These are phyloP conservation scores for Cerastoderma edule DNA, from an alignment of 2,888 invertebrate species.

Conservation along the genomic window DNA sequence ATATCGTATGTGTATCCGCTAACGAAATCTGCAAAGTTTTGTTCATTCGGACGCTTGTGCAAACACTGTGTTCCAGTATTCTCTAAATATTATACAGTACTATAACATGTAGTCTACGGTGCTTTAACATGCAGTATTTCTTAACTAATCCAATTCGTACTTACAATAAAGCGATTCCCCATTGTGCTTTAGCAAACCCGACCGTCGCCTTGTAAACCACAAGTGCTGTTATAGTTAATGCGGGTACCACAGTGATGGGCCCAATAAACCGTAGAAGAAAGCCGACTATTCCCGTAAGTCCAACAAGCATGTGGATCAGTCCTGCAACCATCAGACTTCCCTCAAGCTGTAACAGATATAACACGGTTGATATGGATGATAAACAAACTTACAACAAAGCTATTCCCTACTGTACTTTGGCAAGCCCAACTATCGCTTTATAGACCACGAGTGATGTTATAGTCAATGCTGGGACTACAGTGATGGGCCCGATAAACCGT, in stretches of 20 bases:
- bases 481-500: constrained; percentile 18
- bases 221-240: constrained; percentile 91
- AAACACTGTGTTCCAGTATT: not conserved
- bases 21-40: not conserved
- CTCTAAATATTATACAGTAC: not conserved
- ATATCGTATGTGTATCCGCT: not conserved
- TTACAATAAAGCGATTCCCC: constrained; percentile 90
- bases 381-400: constrained; percentile 21
- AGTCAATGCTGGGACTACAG: constrained; percentile 11
- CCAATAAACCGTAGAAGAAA: constrained; percentile 89
- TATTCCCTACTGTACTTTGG: constrained; percentile 18
- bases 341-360: constrained; percentile 52
- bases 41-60: not conserved
- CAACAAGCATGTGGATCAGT: constrained; percentile 61
- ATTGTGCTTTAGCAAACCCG: constrained; percentile 90
- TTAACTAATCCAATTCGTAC: constrained; percentile 17
- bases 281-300: constrained; percentile 65
- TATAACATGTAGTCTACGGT: not conserved
- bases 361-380: too few species aligned
- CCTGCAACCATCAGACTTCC: constrained; percentile 71
- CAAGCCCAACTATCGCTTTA: constrained; percentile 13
- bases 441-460: constrained; percentile 18
- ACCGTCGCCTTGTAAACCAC: constrained; percentile 92
- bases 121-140: not conserved
- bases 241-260: constrained; percentile 92